Percentiles rank a stretch among this genome's conserved stretches.
phyloP scores from a whole-genome alignment of 1,140 invertebrate species.

The Paraescarpia echinospica region DNA sequence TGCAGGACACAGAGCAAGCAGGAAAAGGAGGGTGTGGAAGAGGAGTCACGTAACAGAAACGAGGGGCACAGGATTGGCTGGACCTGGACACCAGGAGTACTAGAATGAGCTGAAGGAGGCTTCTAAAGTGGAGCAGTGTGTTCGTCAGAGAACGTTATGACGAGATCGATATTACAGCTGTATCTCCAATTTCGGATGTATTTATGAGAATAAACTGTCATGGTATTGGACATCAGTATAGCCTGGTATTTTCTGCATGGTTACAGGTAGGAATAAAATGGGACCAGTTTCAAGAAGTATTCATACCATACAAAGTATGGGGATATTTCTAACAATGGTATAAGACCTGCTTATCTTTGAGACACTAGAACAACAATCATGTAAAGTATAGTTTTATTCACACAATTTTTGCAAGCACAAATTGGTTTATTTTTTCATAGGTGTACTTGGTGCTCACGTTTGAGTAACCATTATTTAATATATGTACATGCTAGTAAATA shows the following conservation, averaged over 20 bases:
- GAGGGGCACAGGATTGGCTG: no score
- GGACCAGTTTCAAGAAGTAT: not conserved
- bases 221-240: not conserved
- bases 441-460: not conserved
- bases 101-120: not conserved
- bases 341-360: no score
- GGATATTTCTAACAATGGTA: no score
- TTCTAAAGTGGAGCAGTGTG: not conserved
- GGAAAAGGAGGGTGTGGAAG: not conserved
- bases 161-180: not conserved
- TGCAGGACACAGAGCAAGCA: not conserved
- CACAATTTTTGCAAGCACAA: not conserved
- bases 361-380: no score
- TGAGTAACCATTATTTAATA: not conserved
- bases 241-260: not conserved
- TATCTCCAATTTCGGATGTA: not conserved
- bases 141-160: not conserved
- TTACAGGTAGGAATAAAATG: not conserved
- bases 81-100: not conserved
- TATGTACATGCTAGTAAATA: not conserved
- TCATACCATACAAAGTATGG: no score
- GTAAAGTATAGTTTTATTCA: not conserved
- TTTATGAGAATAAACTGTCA: not conserved
- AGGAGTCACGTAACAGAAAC: not conserved
- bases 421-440: not conserved